Percentiles rank a stretch among this genome's conserved stretches.
Evolutionary conservation across 1,140 invertebrate genomes (phyloP).

Genomic region (Belonocnema kinseyi): DNA sequence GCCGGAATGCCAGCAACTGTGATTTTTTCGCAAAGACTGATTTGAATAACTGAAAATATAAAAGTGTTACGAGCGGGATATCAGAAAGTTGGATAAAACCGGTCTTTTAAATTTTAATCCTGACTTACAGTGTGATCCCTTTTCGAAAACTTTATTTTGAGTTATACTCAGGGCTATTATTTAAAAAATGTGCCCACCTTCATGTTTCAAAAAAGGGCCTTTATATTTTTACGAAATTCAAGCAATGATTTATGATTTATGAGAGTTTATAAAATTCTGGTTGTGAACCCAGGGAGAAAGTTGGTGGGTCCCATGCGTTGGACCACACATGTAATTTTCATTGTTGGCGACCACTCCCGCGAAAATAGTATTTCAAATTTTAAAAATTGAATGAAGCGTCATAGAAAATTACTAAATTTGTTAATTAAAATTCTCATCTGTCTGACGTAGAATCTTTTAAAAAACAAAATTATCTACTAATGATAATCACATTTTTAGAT

Average conservation of each 20-base stretch:
- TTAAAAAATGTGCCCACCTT: too few relatives aligned
- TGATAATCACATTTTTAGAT: too few relatives aligned
- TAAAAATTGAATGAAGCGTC: too few relatives aligned
- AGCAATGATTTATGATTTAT: conserved; percentile 1
- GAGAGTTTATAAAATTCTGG: conserved; percentile 15
- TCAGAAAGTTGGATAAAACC: conserved; percentile 15
- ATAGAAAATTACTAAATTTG: too few relatives aligned
- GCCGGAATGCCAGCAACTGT: conserved; percentile 1
- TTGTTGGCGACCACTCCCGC: neutral
- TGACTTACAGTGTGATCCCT: too few relatives aligned
- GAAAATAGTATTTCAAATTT: too few relatives aligned
- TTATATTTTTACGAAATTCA: neutral
- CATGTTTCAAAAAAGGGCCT: neutral
- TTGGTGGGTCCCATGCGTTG: conserved; percentile 9
- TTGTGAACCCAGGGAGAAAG: conserved; percentile 7
- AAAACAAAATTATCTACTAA: too few relatives aligned
- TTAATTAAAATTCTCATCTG: too few relatives aligned
- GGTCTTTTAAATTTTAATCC: neutral
- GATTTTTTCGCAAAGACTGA: neutral
- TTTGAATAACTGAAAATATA: conserved; percentile 28
- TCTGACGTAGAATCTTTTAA: too few relatives aligned
- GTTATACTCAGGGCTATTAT: too few relatives aligned
- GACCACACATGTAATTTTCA: conserved; percentile 11
- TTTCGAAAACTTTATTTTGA: too few relatives aligned
- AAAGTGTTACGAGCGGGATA: conserved; percentile 11